phyloP scores from a whole-genome alignment of 2,888 invertebrate species.

The Oscheius sp. region DNA sequence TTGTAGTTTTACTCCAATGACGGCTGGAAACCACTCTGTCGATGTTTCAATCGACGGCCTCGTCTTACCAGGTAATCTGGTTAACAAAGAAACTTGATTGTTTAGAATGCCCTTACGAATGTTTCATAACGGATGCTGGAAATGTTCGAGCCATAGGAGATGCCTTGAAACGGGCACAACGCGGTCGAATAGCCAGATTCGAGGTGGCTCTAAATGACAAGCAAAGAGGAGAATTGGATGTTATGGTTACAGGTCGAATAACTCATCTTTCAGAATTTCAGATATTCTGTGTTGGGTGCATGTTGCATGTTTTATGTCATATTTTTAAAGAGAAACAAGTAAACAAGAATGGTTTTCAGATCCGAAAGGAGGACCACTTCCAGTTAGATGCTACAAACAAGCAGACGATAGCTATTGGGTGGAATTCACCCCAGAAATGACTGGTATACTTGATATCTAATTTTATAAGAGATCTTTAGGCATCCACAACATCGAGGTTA shows the following conservation, averaged over 20 bases:
- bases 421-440: slow-evolving; percentile 77
- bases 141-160: slow-evolving; percentile 66
- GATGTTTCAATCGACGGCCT: slow-evolving; percentile 87
- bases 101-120: slow-evolving; percentile 70
- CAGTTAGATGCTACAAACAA: slow-evolving; percentile 92
- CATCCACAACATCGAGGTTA: slow-evolving; percentile 88
- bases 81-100: background rate
- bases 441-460: slow-evolving; percentile 61
- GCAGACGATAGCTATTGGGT: slow-evolving; percentile 93
- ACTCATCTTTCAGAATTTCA: slow-evolving; percentile 10
- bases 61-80: slow-evolving; percentile 74
- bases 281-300: slow-evolving; percentile 15
- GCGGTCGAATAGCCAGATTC: slow-evolving; percentile 67
- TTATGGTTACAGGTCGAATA: slow-evolving; percentile 64
- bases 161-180: slow-evolving; percentile 64
- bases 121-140: slow-evolving; percentile 59
- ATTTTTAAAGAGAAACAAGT: too few relatives aligned
- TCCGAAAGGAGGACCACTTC: slow-evolving; percentile 77
- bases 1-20: slow-evolving; percentile 80
- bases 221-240: slow-evolving; percentile 69
- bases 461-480: slow-evolving; percentile 73
- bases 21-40: slow-evolving; percentile 86
- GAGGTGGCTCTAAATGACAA: slow-evolving; percentile 66
- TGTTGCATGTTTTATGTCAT: slow-evolving; percentile 22
- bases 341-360: too few relatives aligned